These are phyloP conservation scores for Euura lappo DNA, from an alignment of 1,140 invertebrate genomes.

Conservation along the genomic window DNA sequence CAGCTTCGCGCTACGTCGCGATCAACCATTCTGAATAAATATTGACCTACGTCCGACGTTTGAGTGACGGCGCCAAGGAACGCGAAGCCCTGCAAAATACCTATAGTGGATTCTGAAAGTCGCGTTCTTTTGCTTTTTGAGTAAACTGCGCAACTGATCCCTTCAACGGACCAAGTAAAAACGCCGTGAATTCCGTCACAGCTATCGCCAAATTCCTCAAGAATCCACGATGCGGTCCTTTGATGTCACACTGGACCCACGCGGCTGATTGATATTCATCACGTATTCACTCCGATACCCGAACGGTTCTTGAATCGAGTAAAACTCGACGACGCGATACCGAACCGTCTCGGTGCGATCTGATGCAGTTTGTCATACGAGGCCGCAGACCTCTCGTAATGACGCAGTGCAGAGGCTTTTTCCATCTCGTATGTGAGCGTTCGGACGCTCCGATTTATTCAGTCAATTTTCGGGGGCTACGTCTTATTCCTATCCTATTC, in stretches of 20 bases:
- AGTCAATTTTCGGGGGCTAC: too few relatives aligned
- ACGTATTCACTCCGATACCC: background rate
- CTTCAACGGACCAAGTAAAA: too few relatives aligned
- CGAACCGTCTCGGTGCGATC: background rate
- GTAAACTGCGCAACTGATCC: background rate
- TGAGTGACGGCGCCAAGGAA: background rate
- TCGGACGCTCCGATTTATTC: too few relatives aligned
- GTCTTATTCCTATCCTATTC: too few relatives aligned
- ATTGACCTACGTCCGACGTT: slow-evolving; percentile 11
- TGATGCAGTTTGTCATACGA: background rate
- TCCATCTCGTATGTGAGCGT: background rate
- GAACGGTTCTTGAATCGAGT: background rate
- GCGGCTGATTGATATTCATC: too few relatives aligned
- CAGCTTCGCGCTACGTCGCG: background rate
- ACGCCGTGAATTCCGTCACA: too few relatives aligned
- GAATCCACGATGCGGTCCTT: too few relatives aligned
- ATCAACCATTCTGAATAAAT: slow-evolving; percentile 8
- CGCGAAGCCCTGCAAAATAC: background rate
- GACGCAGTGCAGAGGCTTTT: background rate
- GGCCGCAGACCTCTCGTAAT: background rate
- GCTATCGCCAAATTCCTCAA: too few relatives aligned
- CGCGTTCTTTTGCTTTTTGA: background rate
- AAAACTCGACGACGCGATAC: background rate
- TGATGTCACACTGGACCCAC: too few relatives aligned
- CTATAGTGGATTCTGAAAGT: background rate